Conservation (phyloP, 2,797 vertebrate species). For the Molossus alvarezi region DNA sequence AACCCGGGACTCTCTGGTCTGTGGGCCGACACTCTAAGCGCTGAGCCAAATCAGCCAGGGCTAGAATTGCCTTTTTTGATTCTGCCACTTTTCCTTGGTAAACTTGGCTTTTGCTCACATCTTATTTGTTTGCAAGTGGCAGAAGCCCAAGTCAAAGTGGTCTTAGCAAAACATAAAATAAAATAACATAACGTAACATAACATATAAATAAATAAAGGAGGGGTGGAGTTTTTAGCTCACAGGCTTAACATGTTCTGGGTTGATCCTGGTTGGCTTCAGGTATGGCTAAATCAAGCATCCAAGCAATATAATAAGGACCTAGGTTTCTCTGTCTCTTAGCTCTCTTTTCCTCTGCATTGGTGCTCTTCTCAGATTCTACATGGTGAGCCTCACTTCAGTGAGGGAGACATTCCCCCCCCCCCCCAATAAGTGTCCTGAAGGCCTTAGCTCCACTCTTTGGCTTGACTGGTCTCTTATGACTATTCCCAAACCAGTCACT, state of each 20-base stretch:
- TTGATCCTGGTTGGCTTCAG: background rate
- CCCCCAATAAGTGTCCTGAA: background rate
- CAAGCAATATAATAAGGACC: background rate
- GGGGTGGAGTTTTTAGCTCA: background rate
- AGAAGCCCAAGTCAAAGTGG: background rate
- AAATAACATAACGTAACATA: background rate
- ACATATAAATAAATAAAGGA: too few species aligned
- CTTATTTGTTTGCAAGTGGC: background rate
- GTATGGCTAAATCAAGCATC: background rate
- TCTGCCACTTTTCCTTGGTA: background rate
- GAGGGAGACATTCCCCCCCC: background rate
- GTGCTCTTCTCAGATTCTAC: background rate
- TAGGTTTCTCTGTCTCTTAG: background rate
- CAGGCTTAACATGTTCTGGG: background rate
- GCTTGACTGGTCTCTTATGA: background rate
- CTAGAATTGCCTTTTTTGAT: background rate
- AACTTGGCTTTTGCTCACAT: background rate
- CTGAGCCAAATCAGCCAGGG: too few species aligned
- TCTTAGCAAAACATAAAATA: background rate
- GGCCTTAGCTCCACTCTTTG: background rate
- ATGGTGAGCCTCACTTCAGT: background rate
- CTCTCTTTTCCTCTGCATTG: background rate
- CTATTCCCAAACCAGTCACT: background rate
- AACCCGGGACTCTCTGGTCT: too few species aligned
- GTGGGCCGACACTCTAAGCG: too few species aligned